Evolutionary conservation across 1,140 invertebrate species (phyloP).

Genomic region (Teleopsis dalmanni): DNA sequence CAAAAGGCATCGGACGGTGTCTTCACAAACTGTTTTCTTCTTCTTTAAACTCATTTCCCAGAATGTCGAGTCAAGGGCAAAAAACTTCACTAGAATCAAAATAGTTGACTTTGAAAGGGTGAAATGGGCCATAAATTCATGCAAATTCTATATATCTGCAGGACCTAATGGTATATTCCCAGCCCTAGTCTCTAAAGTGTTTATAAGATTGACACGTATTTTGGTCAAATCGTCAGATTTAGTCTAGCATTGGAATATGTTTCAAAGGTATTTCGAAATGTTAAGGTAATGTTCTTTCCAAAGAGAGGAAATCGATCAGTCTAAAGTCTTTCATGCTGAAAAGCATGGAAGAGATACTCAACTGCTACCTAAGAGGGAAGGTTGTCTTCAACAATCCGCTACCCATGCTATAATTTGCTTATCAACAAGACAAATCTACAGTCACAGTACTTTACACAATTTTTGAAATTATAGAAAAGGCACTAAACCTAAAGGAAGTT

Average conservation of each 20-base stretch:
- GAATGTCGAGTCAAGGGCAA: no score
- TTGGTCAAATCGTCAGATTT: neutral
- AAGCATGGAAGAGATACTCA: no score
- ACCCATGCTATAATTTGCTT: no score
- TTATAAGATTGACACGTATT: no score
- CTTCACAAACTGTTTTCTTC: no score
- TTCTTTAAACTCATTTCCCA: no score
- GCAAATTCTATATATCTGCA: neutral
- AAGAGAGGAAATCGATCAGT: neutral
- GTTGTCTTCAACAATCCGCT: constrained; percentile 7
- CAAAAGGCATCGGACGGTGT: no score
- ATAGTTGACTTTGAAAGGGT: neutral
- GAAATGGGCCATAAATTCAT: neutral
- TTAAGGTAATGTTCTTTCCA: neutral
- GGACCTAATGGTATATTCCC: neutral
- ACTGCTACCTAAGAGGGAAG: neutral
- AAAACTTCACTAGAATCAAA: no score
- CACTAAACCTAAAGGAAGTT: no score
- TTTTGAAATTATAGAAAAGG: no score
- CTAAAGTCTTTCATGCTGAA: neutral
- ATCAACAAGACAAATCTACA: no score
- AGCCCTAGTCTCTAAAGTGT: neutral
- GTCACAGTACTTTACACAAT: no score
- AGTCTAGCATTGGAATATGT: neutral
- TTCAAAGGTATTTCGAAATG: neutral